phyloP scores from a whole-genome alignment of 2,888 invertebrate genomes.

The Antitype chi region DNA sequence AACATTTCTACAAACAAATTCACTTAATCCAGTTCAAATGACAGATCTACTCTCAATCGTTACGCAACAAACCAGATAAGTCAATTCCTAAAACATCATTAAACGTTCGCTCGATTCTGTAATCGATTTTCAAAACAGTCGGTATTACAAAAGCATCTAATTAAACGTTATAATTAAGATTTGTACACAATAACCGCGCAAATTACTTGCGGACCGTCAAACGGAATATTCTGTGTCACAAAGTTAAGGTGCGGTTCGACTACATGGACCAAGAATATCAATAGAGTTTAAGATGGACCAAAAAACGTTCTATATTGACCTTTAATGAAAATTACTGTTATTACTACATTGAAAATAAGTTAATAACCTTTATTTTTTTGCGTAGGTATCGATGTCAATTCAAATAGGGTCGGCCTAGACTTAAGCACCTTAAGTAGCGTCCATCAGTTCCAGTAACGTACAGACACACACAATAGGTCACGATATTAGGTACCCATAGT shows the following conservation, averaged over 20 bases:
- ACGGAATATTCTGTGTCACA: slow-evolving; percentile 30
- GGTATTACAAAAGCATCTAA: slow-evolving; percentile 26
- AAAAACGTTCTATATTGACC: neutral
- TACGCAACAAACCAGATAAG: slow-evolving; percentile 22
- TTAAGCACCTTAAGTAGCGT: too few relatives aligned
- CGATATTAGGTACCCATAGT: too few relatives aligned
- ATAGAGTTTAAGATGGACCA: too few relatives aligned
- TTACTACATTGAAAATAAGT: neutral
- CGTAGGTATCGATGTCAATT: too few relatives aligned
- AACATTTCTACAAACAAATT: neutral
- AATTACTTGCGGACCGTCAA: slow-evolving; percentile 46
- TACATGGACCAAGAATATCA: neutral
- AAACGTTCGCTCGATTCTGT: slow-evolving; percentile 3
- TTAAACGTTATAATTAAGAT: slow-evolving; percentile 51
- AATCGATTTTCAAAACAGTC: slow-evolving; percentile 50
- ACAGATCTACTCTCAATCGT: neutral
- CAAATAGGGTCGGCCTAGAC: too few relatives aligned
- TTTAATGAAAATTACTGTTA: neutral
- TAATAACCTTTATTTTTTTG: neutral
- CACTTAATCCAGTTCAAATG: neutral
- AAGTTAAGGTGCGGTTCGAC: slow-evolving; percentile 12
- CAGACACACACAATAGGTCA: too few relatives aligned
- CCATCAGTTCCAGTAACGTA: too few relatives aligned
- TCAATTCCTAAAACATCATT: slow-evolving; percentile 25
- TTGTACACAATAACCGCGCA: slow-evolving; percentile 53